phyloP scores from a whole-genome alignment of 2,797 vertebrate genomes.

The Pseudochirops corinnae region DNA sequence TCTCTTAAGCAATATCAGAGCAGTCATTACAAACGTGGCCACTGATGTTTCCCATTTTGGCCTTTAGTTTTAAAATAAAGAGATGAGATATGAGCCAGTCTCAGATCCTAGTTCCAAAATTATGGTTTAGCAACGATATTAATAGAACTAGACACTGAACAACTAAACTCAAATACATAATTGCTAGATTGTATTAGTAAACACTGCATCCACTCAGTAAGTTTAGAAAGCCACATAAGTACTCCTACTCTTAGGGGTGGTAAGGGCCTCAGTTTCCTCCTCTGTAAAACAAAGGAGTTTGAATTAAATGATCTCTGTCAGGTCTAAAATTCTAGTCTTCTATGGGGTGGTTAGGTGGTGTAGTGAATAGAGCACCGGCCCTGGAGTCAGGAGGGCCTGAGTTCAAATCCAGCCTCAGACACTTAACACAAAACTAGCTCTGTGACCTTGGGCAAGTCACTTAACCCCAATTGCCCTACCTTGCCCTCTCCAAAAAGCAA shows the following conservation, averaged over 20 bases:
- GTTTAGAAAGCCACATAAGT: slow-evolving; percentile 63
- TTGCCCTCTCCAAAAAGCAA: too few species aligned
- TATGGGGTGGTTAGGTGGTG: neutral
- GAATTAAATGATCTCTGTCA: neutral
- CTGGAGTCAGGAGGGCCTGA: too few species aligned
- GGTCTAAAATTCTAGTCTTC: neutral
- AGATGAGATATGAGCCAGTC: slow-evolving; percentile 72
- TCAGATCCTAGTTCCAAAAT: slow-evolving; percentile 81
- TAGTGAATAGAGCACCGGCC: too few species aligned
- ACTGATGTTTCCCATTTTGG: slow-evolving; percentile 82
- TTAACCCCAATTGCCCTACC: too few species aligned
- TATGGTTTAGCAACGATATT: slow-evolving; percentile 78
- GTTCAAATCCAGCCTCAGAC: too few species aligned
- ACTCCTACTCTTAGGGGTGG: neutral
- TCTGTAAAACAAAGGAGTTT: neutral
- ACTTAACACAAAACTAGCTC: too few species aligned
- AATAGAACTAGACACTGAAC: slow-evolving; percentile 81
- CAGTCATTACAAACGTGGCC: slow-evolving; percentile 55
- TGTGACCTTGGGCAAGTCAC: too few species aligned
- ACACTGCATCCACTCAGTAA: slow-evolving; percentile 51
- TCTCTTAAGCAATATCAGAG: slow-evolving; percentile 30
- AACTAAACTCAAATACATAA: slow-evolving; percentile 76
- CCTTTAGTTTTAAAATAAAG: slow-evolving; percentile 82
- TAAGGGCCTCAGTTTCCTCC: neutral
- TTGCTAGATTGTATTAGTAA: slow-evolving; percentile 55